Evolutionary conservation across 2,888 invertebrate species (phyloP), one percentile per base, ranked within the genome.

Genomic region (Sarcophaga subvicina): DNA sequence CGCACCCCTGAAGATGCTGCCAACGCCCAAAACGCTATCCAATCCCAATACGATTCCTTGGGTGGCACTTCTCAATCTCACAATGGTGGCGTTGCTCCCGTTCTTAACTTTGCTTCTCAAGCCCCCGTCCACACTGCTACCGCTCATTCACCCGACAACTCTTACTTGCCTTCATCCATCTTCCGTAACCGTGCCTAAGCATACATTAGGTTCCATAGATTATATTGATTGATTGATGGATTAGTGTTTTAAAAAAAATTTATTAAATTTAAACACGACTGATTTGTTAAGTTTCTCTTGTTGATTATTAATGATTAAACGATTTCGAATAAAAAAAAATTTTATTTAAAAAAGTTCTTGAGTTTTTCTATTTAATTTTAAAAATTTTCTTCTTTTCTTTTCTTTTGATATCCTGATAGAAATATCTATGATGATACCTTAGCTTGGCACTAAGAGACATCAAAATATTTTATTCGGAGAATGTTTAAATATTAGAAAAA

Each of bases 121-220:
- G 79, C 62, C 66, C 72, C 86, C 12, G 45, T 71, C 27, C 60
- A 70, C 77, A 75, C 80, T 0, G 75, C 88, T 11, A 84, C 49
- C n/a, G 88, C 88, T 17, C 89, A 88, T 2, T 54, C 69, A 54
- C 63, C 88, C 76, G 79, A 77, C 54, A 78, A 88, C 11, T n/a
- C 91, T 27, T 91, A 91, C 79, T 88, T 91, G 88, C 91, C 91
- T 17, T 89, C 91, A 59, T 91, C 91, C 54, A 89, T 91, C 80
- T 88, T 91, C 83, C 91, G 91, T 47, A 27, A 27, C 27, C 90
- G 90, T n/a, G 77, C 17, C 87, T 88, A 67, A 47, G 47, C 6
- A 27, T 47, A 47, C 8, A 22, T 72, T 47, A 66, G 11, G 49
- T 69, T 17, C 10, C 37, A 14, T 12, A 22, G 14, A 63, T 11